Base-by-base conservation (phyloP, 1,140 invertebrate species). In the Aplysia californica region DNA sequence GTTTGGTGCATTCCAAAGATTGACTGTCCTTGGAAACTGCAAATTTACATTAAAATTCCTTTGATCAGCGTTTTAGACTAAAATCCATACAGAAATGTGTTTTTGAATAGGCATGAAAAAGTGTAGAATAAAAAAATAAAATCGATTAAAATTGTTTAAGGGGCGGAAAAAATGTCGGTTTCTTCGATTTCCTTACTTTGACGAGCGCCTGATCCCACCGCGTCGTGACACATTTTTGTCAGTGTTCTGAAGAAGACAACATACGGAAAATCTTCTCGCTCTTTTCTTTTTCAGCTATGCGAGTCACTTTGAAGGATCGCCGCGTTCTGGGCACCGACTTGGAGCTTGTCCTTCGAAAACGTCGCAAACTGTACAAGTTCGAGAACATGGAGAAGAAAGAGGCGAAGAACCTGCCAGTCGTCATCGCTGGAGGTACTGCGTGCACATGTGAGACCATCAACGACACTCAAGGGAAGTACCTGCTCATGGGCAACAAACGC, bases 401-500 rank as follows among this genome's bases (percentile, higher is more conserved):
- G 64, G 75, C 89, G 0, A 79, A 85, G 72, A 79, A 83, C 31
- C 84, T 90, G 20, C 82, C 81, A 0, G 82, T 91, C 5, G 77
- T 82, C 29, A 84, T 91, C 50, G 87, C 89, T 58, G 85, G 87
- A 59, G 88, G 89, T 33, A 87, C 89, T 21, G 72, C 81, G 3
- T 92, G 91, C 80, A 91, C 89, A 74, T 84, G 87, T 26, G 79
- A 83, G 10, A 75, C 82, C 35, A 73, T 85, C 69, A 81, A 84
- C 55, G 80, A 75, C 41, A 83, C 82, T 18, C 80, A 83, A 55
- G 77, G 83, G 6, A 82, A 80, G 72, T 92, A 90, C 79, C 88
- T 92, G 33, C 87, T 92, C 33, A 92, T 92, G 92, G 92, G 91
- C 20, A 81, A 86, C 65, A 84, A 83, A 21, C 77, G 80, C 21